Evolutionary conservation across 1,140 invertebrate species (phyloP), one percentile per base, ranked within the genome.

Genomic region (Hormaphis cornu): DNA sequence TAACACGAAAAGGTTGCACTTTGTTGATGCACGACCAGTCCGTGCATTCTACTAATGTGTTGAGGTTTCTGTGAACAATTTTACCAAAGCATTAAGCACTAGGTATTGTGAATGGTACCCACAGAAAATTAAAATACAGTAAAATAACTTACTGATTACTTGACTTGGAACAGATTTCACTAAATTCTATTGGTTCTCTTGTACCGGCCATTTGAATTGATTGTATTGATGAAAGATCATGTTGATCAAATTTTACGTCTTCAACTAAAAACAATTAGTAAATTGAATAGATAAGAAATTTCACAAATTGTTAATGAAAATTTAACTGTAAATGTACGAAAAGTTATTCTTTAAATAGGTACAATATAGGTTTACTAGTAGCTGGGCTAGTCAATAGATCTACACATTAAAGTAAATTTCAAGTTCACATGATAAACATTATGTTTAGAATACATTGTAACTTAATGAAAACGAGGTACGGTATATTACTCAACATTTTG

Each of bases 1-100:
- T 89, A 1, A 96, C 85, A 26, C 90, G 80, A 77, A 96, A 96
- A 44, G 93, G 93, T 77, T 96, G 93, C 59, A 95, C 87, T 80
- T 94, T 93, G 1, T 90, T 89, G 71, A 93, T 79, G 48, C 86
- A 87, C 63, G 87, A 88, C 77, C 95, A 97, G 63, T 91, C 87
- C 14, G 90, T 87, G 72, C 90, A 87, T 80, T 93, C 89, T 18
- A 96, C 89, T 74, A 95, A 82, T 73, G 89, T 91, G 75, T 91
- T 91, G 63, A 87, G 85, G 80, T 94, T 90, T 82, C 91, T 94
- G 76, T 33, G 83, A 80, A 79, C 37, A 40, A 40, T 37, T 9
- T 16, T 9, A 58, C 14, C 12, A 58, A 8, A 40, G 3, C 14
- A 14, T 37, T 22, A 37, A 14, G 16, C 18, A 12, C n/a, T n/a